Evolutionary conservation across 2,888 invertebrate species (phyloP).

Genomic region (Drosophila falleni): DNA sequence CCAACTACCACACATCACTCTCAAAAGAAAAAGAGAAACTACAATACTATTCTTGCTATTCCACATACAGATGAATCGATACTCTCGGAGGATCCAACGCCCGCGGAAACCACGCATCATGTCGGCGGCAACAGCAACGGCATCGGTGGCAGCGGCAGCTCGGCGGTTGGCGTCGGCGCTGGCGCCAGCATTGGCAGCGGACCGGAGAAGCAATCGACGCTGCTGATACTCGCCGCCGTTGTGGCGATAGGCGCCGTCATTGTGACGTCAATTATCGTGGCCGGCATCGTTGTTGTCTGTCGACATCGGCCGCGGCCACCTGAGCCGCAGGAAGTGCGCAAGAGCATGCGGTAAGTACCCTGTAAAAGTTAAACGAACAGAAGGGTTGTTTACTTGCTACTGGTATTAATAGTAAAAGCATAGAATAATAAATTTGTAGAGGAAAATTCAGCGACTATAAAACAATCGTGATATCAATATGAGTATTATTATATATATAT

Average conservation of each 20-base stretch:
- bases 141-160: slow-evolving; percentile 50
- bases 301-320: slow-evolving; percentile 85
- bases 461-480: too few relatives aligned
- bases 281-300: slow-evolving; percentile 86
- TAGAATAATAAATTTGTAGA: too few relatives aligned
- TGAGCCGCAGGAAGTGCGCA: slow-evolving; percentile 86
- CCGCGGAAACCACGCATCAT: slow-evolving; percentile 86
- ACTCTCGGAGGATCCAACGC: slow-evolving; percentile 86
- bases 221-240: slow-evolving; percentile 85
- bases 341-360: slow-evolving; percentile 85
- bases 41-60: slow-evolving; percentile 17
- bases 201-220: slow-evolving; percentile 85
- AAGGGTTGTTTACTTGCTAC: neutral
- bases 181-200: slow-evolving; percentile 78
- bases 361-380: neutral
- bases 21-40: slow-evolving; percentile 1
- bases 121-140: slow-evolving; percentile 59
- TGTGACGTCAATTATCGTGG: slow-evolving; percentile 86
- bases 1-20: neutral
- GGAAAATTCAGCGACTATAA: too few relatives aligned
- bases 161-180: slow-evolving; percentile 69
- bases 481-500: too few relatives aligned
- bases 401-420: neutral
- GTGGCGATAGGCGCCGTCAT: slow-evolving; percentile 85
- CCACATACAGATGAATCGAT: slow-evolving; percentile 84